Evolutionary conservation across 2,888 invertebrate genomes (phyloP), one percentile per base, ranked within the genome.

Genomic region (Tipula helvola): DNA sequence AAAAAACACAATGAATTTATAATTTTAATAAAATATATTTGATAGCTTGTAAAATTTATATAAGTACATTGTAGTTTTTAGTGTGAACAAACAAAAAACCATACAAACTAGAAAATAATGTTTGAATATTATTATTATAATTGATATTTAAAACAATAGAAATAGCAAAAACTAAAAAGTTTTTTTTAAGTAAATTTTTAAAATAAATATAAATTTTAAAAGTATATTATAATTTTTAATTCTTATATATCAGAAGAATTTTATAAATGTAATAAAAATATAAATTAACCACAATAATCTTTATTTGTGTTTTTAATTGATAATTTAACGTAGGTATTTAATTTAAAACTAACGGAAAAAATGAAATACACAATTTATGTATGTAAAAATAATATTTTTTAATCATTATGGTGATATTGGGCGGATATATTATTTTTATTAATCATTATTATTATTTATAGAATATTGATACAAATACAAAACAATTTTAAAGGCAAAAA

Each of bases 21-120:
- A 71, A 28, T 71, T 71, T 71, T 71, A 71, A 71, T 71, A 71
- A 71, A 71, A 71, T 71, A 71, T 71, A 71, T 71, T 71, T 71
- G 71, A 84, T 84, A 84, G 84, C 16, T 84, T 84, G 41, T 41
- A 84, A 39, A 84, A 84, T 84, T 84, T 84, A 41, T 84, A 84
- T 84, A 84, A 84, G 84, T 84, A 84, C 84, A 84, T 83, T 57
- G 18, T 71, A 28, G 71, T 71, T 71, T 71, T 71, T 71, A 84
- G 84, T 39, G 84, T 84, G 39, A 84, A 84, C 41, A 84, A 39
- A 84, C 16, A 84, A 39, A 28, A 28, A 84, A 84, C 84, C n/a
- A 39, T 83, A 28, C 36, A 57, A 16, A 28, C 28, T 71, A 71
- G 18, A 71, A 71, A 28, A 28, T 71, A 28, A 28, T 28, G 71